phyloP scores from a whole-genome alignment of 2,888 invertebrate species.

The Drosophila parthenogenetica region DNA sequence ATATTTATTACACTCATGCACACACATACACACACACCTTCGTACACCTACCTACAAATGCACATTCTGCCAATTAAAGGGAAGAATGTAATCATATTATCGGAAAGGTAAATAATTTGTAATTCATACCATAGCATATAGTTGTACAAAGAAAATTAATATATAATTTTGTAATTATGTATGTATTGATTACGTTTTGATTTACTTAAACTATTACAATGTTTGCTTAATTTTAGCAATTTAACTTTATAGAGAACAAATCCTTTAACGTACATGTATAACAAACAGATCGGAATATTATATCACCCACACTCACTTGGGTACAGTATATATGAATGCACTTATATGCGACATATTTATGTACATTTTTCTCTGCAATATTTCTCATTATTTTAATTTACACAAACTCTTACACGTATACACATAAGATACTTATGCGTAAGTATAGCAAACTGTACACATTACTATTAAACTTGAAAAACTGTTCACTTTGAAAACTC shows the following conservation, averaged over 20 bases:
- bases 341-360: conserved; percentile 3
- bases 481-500: conserved; percentile 22
- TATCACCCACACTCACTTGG: neutral
- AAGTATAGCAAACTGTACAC: conserved; percentile 57
- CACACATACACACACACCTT: conserved; percentile 27
- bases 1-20: conserved; percentile 68
- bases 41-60: conserved; percentile 38
- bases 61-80: conserved; percentile 46
- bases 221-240: conserved; percentile 70
- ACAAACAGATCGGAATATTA: conserved; percentile 8
- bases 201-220: conserved; percentile 61
- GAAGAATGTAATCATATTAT: conserved; percentile 13
- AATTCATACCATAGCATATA: conserved; percentile 36
- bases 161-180: conserved; percentile 79
- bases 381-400: conserved; percentile 64
- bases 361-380: conserved; percentile 57
- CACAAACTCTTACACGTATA: conserved; percentile 42
- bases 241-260: conserved; percentile 32
- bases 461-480: conserved; percentile 54
- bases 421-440: conserved; percentile 39
- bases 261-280: conserved; percentile 34
- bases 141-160: conserved; percentile 68
- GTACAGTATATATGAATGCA: conserved; percentile 12
- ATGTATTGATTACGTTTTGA: conserved; percentile 64
- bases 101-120: conserved; percentile 17